phyloP scores from a whole-genome alignment of 30 jellyfish, hydroid and myxozoan genomes.

The Pelagia noctiluca region DNA sequence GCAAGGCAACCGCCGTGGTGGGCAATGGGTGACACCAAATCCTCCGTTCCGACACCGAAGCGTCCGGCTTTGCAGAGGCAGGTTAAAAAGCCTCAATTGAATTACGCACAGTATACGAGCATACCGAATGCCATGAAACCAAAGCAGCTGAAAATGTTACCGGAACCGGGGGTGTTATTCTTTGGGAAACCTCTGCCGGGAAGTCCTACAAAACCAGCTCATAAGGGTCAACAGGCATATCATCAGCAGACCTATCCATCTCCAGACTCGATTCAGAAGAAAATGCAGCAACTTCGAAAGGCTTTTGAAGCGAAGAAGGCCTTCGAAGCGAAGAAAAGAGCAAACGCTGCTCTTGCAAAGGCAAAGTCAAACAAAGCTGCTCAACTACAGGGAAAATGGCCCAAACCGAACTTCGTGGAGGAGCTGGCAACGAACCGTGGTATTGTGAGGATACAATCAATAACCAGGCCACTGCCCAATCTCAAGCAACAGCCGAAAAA shows the following conservation, averaged over 20 bases:
- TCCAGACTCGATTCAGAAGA: background rate
- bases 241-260: background rate
- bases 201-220: slow-evolving; percentile 25
- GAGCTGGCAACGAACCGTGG: slow-evolving; percentile 70
- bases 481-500: background rate
- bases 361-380: background rate
- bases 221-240: background rate
- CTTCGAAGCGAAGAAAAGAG: slow-evolving; percentile 17
- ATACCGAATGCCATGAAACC: background rate
- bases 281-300: background rate
- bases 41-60: slow-evolving; percentile 47
- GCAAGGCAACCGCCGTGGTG: slow-evolving; percentile 16
- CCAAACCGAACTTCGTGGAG: slow-evolving; percentile 54
- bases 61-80: too few species aligned
- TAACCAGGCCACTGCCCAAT: slow-evolving; percentile 34
- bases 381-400: slow-evolving; percentile 41
- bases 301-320: background rate
- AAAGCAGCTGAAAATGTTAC: background rate
- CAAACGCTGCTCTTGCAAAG: slow-evolving; percentile 3
- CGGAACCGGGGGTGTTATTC: background rate
- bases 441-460: slow-evolving; percentile 54
- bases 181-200: slow-evolving; percentile 2
- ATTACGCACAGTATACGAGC: slow-evolving; percentile 4
- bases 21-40: slow-evolving; percentile 37
- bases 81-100: background rate